These are phyloP conservation scores for Sclerurus mexicanus DNA, from an alignment of 2,113 vertebrate species.

Conservation along the genomic window DNA sequence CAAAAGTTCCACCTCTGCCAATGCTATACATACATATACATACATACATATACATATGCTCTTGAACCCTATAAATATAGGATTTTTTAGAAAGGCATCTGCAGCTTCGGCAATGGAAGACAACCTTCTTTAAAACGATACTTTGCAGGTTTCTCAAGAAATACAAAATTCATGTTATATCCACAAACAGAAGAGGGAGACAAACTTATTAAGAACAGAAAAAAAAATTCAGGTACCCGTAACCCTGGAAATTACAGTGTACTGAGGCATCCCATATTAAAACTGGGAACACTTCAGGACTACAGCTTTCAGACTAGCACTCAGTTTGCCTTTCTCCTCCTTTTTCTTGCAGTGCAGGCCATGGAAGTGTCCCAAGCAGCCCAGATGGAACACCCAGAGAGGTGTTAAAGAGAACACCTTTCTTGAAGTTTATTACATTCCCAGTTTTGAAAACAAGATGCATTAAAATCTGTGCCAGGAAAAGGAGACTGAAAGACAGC, in stretches of 20 bases:
- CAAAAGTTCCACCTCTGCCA: background rate
- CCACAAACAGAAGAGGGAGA: background rate
- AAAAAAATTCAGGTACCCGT: background rate
- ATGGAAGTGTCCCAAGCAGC: background rate
- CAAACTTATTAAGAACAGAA: background rate
- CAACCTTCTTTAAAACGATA: background rate
- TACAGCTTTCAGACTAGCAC: background rate
- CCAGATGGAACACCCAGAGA: slow-evolving; percentile 35
- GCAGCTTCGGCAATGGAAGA: background rate
- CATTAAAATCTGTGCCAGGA: slow-evolving; percentile 17
- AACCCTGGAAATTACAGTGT: background rate
- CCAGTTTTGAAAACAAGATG: slow-evolving; percentile 26
- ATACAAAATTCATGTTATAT: background rate
- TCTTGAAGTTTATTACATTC: background rate
- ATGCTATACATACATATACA: background rate
- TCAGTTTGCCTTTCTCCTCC: background rate
- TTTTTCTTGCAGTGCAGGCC: background rate
- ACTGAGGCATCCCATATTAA: background rate
- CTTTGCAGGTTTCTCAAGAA: background rate
- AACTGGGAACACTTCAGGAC: background rate
- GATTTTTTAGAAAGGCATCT: background rate
- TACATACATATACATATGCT: no score
- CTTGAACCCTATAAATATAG: background rate
- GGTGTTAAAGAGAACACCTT: slow-evolving; percentile 45
- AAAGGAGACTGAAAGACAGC: background rate